Conservation (phyloP, 2,888 invertebrate genomes). For the Epistrophella euchroma region DNA sequence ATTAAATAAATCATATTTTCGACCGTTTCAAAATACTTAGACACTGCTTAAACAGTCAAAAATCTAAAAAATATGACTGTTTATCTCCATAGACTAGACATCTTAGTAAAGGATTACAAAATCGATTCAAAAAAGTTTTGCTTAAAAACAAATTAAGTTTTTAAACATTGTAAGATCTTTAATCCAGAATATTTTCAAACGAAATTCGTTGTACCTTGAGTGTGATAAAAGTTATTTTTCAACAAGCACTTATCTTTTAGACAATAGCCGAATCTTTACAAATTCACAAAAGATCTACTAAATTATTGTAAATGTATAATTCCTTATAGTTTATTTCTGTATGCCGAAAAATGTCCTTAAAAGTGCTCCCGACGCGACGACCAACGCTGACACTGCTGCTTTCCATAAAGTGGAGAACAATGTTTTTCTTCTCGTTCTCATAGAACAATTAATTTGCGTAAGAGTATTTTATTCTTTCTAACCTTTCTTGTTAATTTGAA, state of each 20-base stretch:
- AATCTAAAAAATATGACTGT: too few relatives aligned
- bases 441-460: constrained; percentile 68
- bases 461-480: constrained; percentile 69
- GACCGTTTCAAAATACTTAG: too few relatives aligned
- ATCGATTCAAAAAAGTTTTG: background rate
- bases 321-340: background rate
- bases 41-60: too few relatives aligned
- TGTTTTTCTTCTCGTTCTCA: background rate
- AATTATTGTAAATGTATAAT: background rate
- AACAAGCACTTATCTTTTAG: background rate
- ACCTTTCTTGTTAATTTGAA: constrained; percentile 51
- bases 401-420: background rate
- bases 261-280: background rate
- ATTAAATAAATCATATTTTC: too few relatives aligned
- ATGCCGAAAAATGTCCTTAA: constrained; percentile 11
- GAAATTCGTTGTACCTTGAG: background rate
- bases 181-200: background rate
- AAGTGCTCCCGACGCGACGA: constrained; percentile 12
- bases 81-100: too few relatives aligned
- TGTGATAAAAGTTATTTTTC: constrained; percentile 5
- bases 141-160: background rate
- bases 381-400: background rate
- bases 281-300: constrained; percentile 8
- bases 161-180: background rate
- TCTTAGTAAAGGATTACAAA: too few relatives aligned